phyloP scores from a whole-genome alignment of 2,113 vertebrate genomes.

The Heloderma charlesbogerti region DNA sequence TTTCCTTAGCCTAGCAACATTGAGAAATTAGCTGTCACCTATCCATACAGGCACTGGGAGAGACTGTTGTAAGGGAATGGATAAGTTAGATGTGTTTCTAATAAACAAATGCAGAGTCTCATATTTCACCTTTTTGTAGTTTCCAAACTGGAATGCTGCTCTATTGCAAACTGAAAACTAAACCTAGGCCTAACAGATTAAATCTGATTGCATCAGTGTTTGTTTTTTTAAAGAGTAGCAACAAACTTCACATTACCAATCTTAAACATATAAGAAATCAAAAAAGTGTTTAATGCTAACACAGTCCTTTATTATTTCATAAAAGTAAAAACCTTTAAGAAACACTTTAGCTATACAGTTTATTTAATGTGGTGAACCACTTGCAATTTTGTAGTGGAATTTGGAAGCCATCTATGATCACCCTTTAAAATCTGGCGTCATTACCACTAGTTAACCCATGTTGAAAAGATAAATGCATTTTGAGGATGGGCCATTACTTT shows the following conservation, averaged over 20 bases:
- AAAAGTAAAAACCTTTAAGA: not conserved
- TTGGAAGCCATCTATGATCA: not conserved
- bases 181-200: not conserved
- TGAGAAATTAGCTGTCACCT: not conserved
- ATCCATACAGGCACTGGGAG: not conserved
- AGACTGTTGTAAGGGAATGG: not conserved
- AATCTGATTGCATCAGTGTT: not conserved
- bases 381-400: not conserved
- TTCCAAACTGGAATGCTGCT: not conserved
- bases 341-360: not conserved
- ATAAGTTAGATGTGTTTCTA: constrained; percentile 1
- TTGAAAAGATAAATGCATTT: not conserved
- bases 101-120: not conserved
- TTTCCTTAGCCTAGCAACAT: not conserved
- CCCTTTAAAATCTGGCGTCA: not conserved
- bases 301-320: not conserved
- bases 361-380: not conserved
- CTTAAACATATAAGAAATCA: not conserved
- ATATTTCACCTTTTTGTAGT: not conserved
- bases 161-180: not conserved
- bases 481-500: not conserved
- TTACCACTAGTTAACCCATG: not conserved
- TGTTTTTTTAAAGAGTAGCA: not conserved
- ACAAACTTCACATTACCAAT: not conserved
- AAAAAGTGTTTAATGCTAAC: not conserved